Conservation (phyloP, 2,888 invertebrate genomes). For the Callyntrura sp. region DNA sequence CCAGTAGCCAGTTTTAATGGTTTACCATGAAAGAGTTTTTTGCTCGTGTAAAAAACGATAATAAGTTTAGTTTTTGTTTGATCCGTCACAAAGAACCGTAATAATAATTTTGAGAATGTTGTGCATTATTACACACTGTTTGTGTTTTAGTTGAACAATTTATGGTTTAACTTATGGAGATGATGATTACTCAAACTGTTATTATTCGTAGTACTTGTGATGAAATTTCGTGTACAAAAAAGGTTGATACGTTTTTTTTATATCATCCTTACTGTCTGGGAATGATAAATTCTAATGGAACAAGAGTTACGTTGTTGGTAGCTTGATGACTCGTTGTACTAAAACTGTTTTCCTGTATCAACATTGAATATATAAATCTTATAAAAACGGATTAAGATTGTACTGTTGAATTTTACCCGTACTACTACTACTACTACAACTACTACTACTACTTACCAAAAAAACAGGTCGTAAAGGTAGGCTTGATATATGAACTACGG, state of each 20-base stretch:
- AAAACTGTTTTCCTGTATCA: conserved; percentile 7
- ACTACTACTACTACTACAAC: conserved; percentile 26
- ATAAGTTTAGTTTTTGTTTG: conserved; percentile 36
- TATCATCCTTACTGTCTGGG: not conserved
- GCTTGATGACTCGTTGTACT: not conserved
- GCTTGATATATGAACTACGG: not conserved
- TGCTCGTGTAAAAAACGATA: not conserved
- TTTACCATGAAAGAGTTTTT: not conserved
- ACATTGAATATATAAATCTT: conserved; percentile 4
- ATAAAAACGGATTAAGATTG: not conserved
- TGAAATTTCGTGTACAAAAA: conserved; percentile 26
- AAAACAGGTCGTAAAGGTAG: not conserved
- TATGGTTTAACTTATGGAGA: conserved; percentile 8
- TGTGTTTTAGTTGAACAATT: not conserved
- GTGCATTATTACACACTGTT: conserved; percentile 2
- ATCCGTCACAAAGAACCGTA: not conserved
- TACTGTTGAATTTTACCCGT: conserved; percentile 7
- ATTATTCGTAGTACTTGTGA: not conserved
- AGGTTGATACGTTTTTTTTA: not conserved
- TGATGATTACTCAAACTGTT: conserved; percentile 13
- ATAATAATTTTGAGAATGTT: conserved; percentile 12
- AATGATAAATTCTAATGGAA: not conserved
- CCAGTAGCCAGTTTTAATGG: conserved; percentile 21
- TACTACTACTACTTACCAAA: conserved; percentile 41
- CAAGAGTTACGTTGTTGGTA: not conserved